phyloP scores from a whole-genome alignment of 2,888 invertebrate species.

The Ophion costatus region DNA sequence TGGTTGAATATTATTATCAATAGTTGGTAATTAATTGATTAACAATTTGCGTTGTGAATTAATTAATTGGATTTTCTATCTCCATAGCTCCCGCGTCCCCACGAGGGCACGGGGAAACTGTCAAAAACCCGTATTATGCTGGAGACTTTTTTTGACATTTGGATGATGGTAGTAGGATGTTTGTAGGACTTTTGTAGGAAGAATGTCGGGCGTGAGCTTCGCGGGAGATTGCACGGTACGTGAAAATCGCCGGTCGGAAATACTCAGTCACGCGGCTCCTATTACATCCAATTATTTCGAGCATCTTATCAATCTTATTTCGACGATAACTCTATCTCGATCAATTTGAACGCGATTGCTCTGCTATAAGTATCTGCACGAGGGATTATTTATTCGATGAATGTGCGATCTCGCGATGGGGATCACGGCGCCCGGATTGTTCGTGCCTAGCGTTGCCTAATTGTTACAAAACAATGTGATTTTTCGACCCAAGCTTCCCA shows the following conservation, averaged over 20 bases:
- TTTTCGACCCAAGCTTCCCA: not conserved
- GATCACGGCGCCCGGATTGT: not conserved
- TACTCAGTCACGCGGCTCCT: constrained; percentile 40
- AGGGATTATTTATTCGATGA: not conserved
- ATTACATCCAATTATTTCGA: constrained; percentile 49
- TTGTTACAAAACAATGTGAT: constrained; percentile 7
- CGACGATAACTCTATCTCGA: constrained; percentile 24
- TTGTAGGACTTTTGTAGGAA: not conserved
- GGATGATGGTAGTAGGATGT: not conserved
- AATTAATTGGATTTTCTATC: no score
- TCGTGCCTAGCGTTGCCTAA: not conserved
- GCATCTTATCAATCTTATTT: constrained; percentile 58
- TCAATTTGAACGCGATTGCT: not conserved
- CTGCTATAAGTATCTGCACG: not conserved
- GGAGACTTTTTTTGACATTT: not conserved
- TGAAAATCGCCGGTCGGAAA: constrained; percentile 8
- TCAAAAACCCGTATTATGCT: not conserved
- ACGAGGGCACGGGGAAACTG: not conserved
- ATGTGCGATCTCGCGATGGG: constrained; percentile 15
- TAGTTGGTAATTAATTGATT: no score
- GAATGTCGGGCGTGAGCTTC: not conserved
- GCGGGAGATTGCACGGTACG: constrained; percentile 11
- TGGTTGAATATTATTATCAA: no score
- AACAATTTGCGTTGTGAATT: no score
- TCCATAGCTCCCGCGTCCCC: not conserved